These are phyloP conservation scores for Heteromurus nitidus DNA, from an alignment of 2,888 invertebrate species.

Conservation along the genomic window DNA sequence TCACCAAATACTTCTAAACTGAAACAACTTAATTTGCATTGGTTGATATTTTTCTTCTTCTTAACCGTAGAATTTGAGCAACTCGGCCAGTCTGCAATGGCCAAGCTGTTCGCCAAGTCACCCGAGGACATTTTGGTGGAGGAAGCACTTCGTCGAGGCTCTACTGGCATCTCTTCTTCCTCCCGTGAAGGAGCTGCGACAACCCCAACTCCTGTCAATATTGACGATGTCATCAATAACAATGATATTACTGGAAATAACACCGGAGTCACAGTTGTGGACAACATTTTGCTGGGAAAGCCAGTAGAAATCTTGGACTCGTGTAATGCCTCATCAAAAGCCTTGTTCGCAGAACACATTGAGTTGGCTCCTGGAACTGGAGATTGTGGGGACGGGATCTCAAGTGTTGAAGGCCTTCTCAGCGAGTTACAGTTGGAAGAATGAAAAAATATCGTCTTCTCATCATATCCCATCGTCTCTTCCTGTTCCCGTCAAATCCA, in stretches of 20 bases:
- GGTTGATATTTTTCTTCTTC: not conserved
- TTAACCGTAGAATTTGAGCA: slow-evolving; percentile 38
- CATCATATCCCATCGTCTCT: too few relatives aligned
- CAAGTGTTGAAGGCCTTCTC: not conserved
- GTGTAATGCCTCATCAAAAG: not conserved
- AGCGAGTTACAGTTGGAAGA: slow-evolving; percentile 29
- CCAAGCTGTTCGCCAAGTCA: slow-evolving; percentile 33
- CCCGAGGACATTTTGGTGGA: slow-evolving; percentile 32
- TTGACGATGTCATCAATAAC: not conserved
- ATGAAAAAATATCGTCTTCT: too few relatives aligned
- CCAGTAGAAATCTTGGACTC: slow-evolving; percentile 11
- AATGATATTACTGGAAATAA: not conserved
- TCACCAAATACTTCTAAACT: not conserved
- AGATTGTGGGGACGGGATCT: slow-evolving; percentile 1
- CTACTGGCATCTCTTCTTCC: not conserved
- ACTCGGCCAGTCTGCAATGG: slow-evolving; percentile 45
- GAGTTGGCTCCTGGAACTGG: not conserved
- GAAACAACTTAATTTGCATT: not conserved
- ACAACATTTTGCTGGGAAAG: slow-evolving; percentile 29
- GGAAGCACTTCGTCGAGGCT: slow-evolving; percentile 37
- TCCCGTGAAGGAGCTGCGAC: not conserved
- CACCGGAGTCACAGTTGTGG: slow-evolving; percentile 8
- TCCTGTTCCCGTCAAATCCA: too few relatives aligned
- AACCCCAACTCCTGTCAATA: too few relatives aligned
- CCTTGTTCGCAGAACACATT: not conserved